Evolutionary conservation across 2,888 invertebrate species (phyloP), one percentile per base, ranked within the genome.

Genomic region (Anaspis maculata): DNA sequence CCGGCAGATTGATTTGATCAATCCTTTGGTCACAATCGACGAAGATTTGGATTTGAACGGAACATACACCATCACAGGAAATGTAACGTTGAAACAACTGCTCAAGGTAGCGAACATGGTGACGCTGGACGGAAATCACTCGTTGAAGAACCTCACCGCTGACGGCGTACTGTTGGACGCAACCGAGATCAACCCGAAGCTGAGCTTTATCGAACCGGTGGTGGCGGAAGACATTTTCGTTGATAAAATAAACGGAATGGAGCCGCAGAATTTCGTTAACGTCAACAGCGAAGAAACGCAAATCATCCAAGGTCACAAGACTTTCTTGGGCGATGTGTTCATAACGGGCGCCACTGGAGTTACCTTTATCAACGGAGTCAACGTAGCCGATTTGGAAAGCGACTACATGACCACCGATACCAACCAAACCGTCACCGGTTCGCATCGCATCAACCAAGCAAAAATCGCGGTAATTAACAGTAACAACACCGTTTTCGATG

Each of bases 271-370:
- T 14, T 66, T 70, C 46, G 57, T 73, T 2, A 57, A 60, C 30
- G 59, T 62, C 12, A 65, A 68, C 41, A 49, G 46, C 2, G 49
- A 64, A 2, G 57, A 64, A 11, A 42, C 62, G 15, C 67, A 71
- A 49, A 43, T 62, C 6, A 61, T 78, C 27, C 59, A 61, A 13
- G 75, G 73, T 4, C 44, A 42, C 23, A 77, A 77, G 50, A 51
- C 46, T 3, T 68, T 74, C 41, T 47, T 49, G 2, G 52, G 56
- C 11, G 61, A 68, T 48, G 45, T 77, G 7, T 45, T 52, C 30
- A 62, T 74, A 3, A 49, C 49, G 11, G 62, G 67, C 2, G 62
- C 64, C 3, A 62, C 66, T 19, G 61, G 56, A 27, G 61, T 69
- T 23, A 58, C 57, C 1, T 62, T 54, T 24, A 52, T 72, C 1